These are phyloP conservation scores for Coranthus polyacanthus DNA, from an alignment of 2,797 vertebrate species.

Conservation along the genomic window DNA sequence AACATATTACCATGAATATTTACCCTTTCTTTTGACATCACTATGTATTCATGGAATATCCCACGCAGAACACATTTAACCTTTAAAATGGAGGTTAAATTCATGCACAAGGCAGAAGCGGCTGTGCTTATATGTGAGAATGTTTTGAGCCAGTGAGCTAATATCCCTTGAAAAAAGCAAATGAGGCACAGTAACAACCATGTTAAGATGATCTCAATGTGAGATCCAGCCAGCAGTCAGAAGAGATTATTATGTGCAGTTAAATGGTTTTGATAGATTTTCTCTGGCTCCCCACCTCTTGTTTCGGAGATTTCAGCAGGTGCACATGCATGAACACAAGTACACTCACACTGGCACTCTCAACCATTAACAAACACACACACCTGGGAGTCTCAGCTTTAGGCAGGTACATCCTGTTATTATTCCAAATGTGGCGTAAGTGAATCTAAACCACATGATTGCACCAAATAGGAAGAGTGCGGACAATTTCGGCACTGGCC, in stretches of 20 bases:
- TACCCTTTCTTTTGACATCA: constrained; percentile 11
- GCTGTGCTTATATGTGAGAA: constrained; percentile 28
- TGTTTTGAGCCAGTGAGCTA: constrained; percentile 33
- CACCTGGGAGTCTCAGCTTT: constrained; percentile 27
- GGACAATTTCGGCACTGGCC: neutral
- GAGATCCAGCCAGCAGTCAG: constrained; percentile 41
- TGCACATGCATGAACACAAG: constrained; percentile 49
- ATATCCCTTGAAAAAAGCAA: constrained; percentile 56
- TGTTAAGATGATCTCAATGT: constrained; percentile 49
- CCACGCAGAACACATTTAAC: constrained; percentile 21
- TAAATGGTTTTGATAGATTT: constrained; percentile 66
- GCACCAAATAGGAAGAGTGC: constrained; percentile 12
- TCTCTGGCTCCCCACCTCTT: constrained; percentile 25
- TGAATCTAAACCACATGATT: constrained; percentile 45
- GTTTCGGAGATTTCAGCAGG: constrained; percentile 47
- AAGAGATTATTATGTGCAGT: constrained; percentile 44
- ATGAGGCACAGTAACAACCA: constrained; percentile 59
- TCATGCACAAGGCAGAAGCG: constrained; percentile 14
- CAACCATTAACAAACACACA: constrained; percentile 14
- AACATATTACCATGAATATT: neutral
- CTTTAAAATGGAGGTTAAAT: constrained; percentile 38
- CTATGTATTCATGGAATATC: constrained; percentile 13
- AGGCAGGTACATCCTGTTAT: constrained; percentile 29
- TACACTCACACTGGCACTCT: constrained; percentile 1
- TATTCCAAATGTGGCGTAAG: constrained; percentile 43